A percentile compares a stretch with the other conserved stretches of the same genome.
phyloP scores from a whole-genome alignment of 2,888 invertebrate genomes.

The Callosobruchus maculatus region DNA sequence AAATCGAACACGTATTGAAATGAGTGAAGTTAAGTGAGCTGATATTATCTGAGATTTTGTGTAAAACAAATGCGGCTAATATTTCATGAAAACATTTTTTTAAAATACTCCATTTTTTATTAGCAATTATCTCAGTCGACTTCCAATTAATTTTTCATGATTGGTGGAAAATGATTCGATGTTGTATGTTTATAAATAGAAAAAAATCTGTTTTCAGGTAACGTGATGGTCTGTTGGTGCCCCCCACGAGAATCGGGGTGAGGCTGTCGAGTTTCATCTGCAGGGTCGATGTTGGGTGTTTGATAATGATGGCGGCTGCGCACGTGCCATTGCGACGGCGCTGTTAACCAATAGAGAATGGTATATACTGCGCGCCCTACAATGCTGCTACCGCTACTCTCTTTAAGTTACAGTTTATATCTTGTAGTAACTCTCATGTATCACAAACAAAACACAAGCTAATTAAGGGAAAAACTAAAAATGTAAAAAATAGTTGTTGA shows the following conservation, averaged over 20 bases:
- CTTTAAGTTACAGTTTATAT: conserved; percentile 20
- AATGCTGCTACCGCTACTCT: not conserved
- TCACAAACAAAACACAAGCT: conserved; percentile 17
- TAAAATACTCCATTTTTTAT: too few relatives aligned
- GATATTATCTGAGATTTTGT: too few relatives aligned
- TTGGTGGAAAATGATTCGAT: too few relatives aligned
- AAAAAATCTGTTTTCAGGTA: not conserved
- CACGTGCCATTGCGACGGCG: not conserved
- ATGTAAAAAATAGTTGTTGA: not conserved
- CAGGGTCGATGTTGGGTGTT: not conserved
- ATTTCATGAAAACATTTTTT: too few relatives aligned
- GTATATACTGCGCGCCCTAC: not conserved
- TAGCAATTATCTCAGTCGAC: too few relatives aligned
- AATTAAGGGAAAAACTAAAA: conserved; percentile 13
- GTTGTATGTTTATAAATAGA: too few relatives aligned
- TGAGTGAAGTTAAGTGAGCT: too few relatives aligned
- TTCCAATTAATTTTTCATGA: too few relatives aligned
- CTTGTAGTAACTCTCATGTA: conserved; percentile 22
- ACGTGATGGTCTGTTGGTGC: not conserved
- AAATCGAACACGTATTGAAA: too few relatives aligned
- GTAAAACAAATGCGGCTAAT: too few relatives aligned
- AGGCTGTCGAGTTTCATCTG: not conserved
- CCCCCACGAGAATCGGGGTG: not conserved
- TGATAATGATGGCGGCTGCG: not conserved
- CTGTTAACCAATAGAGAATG: not conserved